Evolutionary conservation across 2,113 vertebrate genomes (phyloP).

Genomic region (Microtus pennsylvanicus): DNA sequence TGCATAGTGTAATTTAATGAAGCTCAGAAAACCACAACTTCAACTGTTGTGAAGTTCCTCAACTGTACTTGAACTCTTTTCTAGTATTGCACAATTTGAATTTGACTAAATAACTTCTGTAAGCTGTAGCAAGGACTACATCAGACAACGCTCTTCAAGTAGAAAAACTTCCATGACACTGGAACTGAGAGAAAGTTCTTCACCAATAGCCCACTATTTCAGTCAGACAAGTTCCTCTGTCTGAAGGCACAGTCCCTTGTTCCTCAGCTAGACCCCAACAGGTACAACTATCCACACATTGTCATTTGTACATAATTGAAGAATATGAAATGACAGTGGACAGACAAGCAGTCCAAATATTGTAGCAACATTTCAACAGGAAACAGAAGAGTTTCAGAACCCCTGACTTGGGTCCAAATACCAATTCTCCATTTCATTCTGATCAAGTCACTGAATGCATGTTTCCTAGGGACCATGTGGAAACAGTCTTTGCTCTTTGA

Average conservation of each 20-base stretch:
- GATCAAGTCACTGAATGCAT: neutral
- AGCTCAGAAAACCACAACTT: neutral
- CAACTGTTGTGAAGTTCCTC: neutral
- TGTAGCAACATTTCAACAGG: neutral
- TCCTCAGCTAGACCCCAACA: neutral
- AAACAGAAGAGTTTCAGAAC: neutral
- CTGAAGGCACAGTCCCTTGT: neutral
- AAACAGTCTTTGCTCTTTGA: neutral
- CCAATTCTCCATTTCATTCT: neutral
- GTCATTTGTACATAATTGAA: neutral
- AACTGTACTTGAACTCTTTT: neutral
- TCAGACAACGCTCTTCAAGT: neutral
- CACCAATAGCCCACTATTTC: neutral
- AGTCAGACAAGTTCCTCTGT: neutral
- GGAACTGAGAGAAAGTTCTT: neutral
- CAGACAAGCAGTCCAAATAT: neutral
- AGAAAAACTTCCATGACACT: neutral
- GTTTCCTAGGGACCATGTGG: neutral
- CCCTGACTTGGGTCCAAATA: neutral
- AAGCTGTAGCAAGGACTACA: neutral
- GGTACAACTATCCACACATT: neutral
- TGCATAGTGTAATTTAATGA: neutral
- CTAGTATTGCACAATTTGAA: slow-evolving; percentile 9
- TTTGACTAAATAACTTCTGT: neutral
- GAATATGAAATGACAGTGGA: neutral